These are phyloP conservation scores for Eidolon dupreanum DNA, from an alignment of 2,797 vertebrate genomes.

Conservation along the genomic window DNA sequence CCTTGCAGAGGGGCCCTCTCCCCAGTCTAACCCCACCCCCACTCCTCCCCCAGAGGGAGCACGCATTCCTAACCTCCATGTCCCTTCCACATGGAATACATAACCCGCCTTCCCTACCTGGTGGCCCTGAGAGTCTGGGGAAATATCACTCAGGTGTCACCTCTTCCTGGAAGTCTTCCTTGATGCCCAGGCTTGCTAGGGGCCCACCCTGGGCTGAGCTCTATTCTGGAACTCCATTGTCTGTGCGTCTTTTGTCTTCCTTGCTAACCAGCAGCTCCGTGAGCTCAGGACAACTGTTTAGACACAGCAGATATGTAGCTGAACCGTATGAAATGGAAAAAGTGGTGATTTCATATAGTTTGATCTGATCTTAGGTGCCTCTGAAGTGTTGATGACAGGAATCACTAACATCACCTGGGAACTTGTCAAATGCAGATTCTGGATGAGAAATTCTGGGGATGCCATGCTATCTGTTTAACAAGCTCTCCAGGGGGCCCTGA, in stretches of 20 bases:
- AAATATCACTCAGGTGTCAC: too few species aligned
- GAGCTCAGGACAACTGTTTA: neutral
- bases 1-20: neutral
- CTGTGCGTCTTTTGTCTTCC: neutral
- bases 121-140: neutral
- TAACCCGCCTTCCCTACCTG: neutral
- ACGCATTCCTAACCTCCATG: neutral
- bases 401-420: neutral
- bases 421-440: neutral
- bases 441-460: fast-evolving
- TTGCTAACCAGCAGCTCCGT: neutral
- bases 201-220: neutral
- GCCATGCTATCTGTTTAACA: neutral
- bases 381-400: too few species aligned
- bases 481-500: neutral
- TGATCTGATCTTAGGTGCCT: neutral
- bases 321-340: fast-evolving
- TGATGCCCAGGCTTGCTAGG: neutral
- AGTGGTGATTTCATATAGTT: neutral
- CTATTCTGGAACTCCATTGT: fast-evolving
- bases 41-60: too few species aligned
- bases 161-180: neutral
- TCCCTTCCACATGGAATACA: neutral
- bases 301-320: fast-evolving
- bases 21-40: fast-evolving